Percentiles rank a stretch among this genome's conserved stretches.
Conservation (phyloP, 2,113 vertebrate genomes). For the Callithrix jacchus region DNA sequence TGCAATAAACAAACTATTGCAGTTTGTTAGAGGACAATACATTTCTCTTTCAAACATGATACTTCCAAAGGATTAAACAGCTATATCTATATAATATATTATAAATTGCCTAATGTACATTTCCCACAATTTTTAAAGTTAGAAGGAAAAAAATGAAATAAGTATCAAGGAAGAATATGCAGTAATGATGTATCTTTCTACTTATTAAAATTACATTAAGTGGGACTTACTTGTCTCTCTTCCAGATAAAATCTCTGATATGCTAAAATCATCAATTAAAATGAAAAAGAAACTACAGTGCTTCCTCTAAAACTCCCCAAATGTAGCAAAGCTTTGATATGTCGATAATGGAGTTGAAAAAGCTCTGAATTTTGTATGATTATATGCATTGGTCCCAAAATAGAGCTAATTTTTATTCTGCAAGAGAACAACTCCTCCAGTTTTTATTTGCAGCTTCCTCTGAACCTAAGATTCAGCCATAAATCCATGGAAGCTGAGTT, state of each 20-base stretch:
- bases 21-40: neutral
- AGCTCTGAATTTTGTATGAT: neutral
- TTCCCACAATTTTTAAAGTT: neutral
- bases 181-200: neutral
- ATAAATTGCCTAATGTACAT: neutral
- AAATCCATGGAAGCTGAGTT: neutral
- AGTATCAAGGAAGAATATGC: neutral
- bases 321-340: neutral
- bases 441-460: constrained; percentile 55
- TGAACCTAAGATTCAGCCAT: neutral
- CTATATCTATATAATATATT: neutral
- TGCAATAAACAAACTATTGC: neutral
- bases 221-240: neutral
- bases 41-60: neutral
- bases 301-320: neutral
- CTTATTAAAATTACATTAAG: neutral
- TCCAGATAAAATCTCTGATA: neutral
- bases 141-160: neutral
- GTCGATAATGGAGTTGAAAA: neutral
- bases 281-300: neutral
- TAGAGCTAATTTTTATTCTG: constrained; percentile 51
- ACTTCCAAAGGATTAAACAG: neutral
- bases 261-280: neutral
- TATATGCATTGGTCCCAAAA: constrained; percentile 20
- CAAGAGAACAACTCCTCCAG: constrained; percentile 29